Evolutionary conservation across 2,888 invertebrate species (phyloP).

Genomic region (Tachina grossa): DNA sequence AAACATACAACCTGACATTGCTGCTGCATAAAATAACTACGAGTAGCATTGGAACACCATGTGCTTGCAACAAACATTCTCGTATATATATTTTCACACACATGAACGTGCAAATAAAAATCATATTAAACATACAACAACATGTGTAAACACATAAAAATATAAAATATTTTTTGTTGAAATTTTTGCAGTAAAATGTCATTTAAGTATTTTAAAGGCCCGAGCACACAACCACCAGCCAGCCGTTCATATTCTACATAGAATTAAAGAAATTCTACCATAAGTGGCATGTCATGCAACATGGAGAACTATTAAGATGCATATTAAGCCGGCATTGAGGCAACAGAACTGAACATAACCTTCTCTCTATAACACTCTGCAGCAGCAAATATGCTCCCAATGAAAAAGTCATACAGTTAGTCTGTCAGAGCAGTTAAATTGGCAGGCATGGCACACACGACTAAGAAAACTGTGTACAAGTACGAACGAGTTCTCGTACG

Average conservation of each 20-base stretch:
- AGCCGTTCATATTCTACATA: slow-evolving; percentile 37
- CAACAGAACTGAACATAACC: slow-evolving; percentile 27
- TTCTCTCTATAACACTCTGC: slow-evolving; percentile 22
- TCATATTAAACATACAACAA: slow-evolving; percentile 40
- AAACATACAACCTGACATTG: slow-evolving; percentile 11
- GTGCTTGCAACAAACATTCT: slow-evolving; percentile 26
- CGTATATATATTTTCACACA: neutral
- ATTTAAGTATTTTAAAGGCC: slow-evolving; percentile 64
- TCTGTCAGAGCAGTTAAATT: slow-evolving; percentile 35
- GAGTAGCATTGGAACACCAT: slow-evolving; percentile 30
- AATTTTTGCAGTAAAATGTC: slow-evolving; percentile 68
- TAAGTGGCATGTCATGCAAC: slow-evolving; percentile 56
- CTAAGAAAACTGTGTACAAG: slow-evolving; percentile 23
- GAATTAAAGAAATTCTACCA: slow-evolving; percentile 37
- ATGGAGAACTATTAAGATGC: slow-evolving; percentile 72
- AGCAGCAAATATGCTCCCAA: slow-evolving; percentile 58
- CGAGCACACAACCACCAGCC: slow-evolving; percentile 38
- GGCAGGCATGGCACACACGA: slow-evolving; percentile 53
- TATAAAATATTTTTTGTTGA: slow-evolving; percentile 56
- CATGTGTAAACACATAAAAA: slow-evolving; percentile 64
- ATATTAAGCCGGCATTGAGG: slow-evolving; percentile 68
- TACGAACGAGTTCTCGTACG: slow-evolving; percentile 27
- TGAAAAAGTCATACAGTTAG: slow-evolving; percentile 66
- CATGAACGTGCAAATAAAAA: neutral
- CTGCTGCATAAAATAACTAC: slow-evolving; percentile 1